These are phyloP conservation scores for Ephialtes manifestator DNA, from an alignment of 2,888 invertebrate species.

Conservation along the genomic window DNA sequence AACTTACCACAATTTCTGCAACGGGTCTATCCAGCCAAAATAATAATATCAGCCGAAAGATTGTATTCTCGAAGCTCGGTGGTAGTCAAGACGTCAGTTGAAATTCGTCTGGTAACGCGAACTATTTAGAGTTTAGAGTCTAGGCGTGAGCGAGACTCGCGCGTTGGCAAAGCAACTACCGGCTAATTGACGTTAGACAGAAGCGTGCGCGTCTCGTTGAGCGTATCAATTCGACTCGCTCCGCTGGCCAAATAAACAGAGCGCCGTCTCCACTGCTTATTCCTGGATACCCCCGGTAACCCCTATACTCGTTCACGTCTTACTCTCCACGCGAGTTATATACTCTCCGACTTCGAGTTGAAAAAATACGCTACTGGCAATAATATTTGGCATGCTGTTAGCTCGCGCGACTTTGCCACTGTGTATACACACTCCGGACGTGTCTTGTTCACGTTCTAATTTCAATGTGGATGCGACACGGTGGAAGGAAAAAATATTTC, in stretches of 20 bases:
- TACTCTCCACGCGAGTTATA: slow-evolving; percentile 10
- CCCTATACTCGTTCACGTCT: neutral
- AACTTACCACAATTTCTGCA: no score
- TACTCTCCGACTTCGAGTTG: slow-evolving; percentile 42
- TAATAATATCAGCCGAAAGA: neutral
- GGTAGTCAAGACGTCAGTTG: neutral
- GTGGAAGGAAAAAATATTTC: neutral
- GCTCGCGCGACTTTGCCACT: neutral
- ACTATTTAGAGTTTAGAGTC: slow-evolving; percentile 76
- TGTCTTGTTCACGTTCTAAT: slow-evolving; percentile 1
- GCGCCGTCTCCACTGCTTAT: slow-evolving; percentile 31
- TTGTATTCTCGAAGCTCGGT: no score
- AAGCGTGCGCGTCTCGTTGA: slow-evolving; percentile 77
- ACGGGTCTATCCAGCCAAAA: neutral
- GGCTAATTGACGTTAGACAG: slow-evolving; percentile 82
- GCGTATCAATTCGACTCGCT: slow-evolving; percentile 79
- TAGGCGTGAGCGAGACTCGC: slow-evolving; percentile 16
- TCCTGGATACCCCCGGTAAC: slow-evolving; percentile 28
- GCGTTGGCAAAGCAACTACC: slow-evolving; percentile 66
- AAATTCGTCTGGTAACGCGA: slow-evolving; percentile 47
- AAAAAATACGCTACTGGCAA: slow-evolving; percentile 73
- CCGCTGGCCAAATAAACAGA: slow-evolving; percentile 79
- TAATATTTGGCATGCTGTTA: slow-evolving; percentile 65
- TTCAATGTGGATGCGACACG: neutral
- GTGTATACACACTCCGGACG: slow-evolving; percentile 12